Conservation (phyloP, 2,113 vertebrate species). For the Nesogale talazaci region DNA sequence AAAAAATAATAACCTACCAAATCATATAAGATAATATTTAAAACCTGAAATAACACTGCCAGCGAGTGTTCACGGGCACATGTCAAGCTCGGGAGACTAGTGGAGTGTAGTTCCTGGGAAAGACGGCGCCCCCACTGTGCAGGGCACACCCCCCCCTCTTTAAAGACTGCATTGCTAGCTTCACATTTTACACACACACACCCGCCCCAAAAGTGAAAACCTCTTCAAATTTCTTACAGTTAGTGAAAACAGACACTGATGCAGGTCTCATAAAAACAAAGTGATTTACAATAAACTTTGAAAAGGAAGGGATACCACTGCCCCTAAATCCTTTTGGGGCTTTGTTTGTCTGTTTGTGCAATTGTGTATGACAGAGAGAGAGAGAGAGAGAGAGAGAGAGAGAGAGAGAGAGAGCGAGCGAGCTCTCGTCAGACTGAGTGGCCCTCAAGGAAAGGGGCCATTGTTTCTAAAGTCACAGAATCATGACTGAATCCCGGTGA, state of each 20-base stretch:
- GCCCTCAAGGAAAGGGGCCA: neutral
- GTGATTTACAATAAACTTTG: neutral
- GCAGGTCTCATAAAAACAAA: neutral
- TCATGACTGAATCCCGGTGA: no score
- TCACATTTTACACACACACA: neutral
- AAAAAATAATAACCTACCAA: no score
- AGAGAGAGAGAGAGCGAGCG: no score
- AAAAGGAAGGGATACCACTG: neutral
- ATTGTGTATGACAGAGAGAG: neutral
- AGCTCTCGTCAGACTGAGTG: constrained; percentile 22
- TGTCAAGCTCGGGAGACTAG: neutral
- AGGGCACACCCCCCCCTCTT: neutral
- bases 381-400: no score
- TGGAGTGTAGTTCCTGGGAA: neutral
- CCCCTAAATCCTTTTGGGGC: constrained; percentile 11
- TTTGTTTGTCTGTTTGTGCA: constrained; percentile 5
- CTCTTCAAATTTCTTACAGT: neutral
- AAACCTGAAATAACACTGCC: no score
- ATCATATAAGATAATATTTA: no score
- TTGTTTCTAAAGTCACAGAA: constrained; percentile 5
- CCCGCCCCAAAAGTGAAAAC: neutral
- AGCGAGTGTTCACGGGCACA: neutral
- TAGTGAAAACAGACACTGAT: no score
- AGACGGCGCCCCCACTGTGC: neutral
- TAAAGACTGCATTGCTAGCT: neutral